Conservation (phyloP, 2,113 vertebrate species). For the Oryzias woworae region DNA sequence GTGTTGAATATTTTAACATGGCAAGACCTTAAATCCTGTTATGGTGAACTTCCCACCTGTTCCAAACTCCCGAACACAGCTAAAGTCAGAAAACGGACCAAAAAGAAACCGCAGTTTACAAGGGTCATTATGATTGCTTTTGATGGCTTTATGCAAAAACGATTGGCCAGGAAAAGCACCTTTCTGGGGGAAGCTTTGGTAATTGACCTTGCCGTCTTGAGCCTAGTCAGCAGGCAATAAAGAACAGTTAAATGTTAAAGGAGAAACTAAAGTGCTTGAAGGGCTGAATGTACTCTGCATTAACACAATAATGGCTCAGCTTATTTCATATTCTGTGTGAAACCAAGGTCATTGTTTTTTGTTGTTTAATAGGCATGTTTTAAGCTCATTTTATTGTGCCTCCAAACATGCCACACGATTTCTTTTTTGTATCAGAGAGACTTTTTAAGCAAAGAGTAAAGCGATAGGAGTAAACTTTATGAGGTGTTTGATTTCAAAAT, state of each 20-base stretch:
- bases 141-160: slow-evolving; percentile 62
- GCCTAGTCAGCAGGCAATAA: slow-evolving; percentile 75
- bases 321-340: slow-evolving; percentile 80
- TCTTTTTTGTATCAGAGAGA: slow-evolving; percentile 35
- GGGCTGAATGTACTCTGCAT: slow-evolving; percentile 69
- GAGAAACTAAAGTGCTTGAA: slow-evolving; percentile 75
- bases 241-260: slow-evolving; percentile 77
- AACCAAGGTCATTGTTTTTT: slow-evolving; percentile 78
- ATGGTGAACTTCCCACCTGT: slow-evolving; percentile 23
- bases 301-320: slow-evolving; percentile 76
- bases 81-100: slow-evolving; percentile 46
- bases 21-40: slow-evolving; percentile 47
- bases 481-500: slow-evolving; percentile 61
- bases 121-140: slow-evolving; percentile 58
- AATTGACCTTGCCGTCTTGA: slow-evolving; percentile 78
- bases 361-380: slow-evolving; percentile 74
- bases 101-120: slow-evolving; percentile 63
- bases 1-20: slow-evolving; percentile 59
- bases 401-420: too few species aligned
- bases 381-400: slow-evolving; percentile 52
- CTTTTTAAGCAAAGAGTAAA: slow-evolving; percentile 48
- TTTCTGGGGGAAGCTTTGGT: slow-evolving; percentile 62
- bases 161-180: slow-evolving; percentile 67
- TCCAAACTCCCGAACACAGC: slow-evolving; percentile 24
- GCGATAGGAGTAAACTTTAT: slow-evolving; percentile 65